Conservation (phyloP, 2,888 invertebrate genomes). For the Listrodromus nycthemerus region DNA sequence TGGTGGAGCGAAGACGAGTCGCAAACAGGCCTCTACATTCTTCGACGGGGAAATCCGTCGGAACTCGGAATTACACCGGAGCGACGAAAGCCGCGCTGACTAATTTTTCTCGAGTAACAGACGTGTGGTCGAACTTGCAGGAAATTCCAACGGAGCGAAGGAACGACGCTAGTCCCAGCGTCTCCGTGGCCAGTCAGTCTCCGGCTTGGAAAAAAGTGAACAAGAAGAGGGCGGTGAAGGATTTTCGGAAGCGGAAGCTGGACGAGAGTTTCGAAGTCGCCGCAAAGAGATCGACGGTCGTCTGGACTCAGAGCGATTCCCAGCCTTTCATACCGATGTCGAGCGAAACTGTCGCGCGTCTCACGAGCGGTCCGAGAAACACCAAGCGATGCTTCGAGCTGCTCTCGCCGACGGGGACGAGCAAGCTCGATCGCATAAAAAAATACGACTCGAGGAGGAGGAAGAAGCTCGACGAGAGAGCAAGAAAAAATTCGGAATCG, state of each 20-base stretch:
- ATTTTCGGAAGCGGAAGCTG: slow-evolving; percentile 37
- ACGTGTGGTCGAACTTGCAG: slow-evolving; percentile 63
- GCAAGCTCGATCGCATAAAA: slow-evolving; percentile 70
- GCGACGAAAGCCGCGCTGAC: not conserved
- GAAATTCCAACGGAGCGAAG: not conserved
- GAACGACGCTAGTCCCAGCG: not conserved
- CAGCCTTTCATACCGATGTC: slow-evolving; percentile 70
- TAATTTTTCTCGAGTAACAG: slow-evolving; percentile 56
- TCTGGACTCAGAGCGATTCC: slow-evolving; percentile 70
- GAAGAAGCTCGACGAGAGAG: slow-evolving; percentile 22
- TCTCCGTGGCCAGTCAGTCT: slow-evolving; percentile 41
- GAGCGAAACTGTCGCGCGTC: slow-evolving; percentile 57
- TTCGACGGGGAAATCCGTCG: slow-evolving; percentile 26
- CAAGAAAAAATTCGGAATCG: slow-evolving; percentile 23
- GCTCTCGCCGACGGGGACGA: slow-evolving; percentile 33
- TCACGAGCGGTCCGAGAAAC: not conserved
- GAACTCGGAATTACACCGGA: slow-evolving; percentile 12
- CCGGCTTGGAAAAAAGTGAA: slow-evolving; percentile 26
- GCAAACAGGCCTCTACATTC: not conserved
- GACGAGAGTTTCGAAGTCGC: slow-evolving; percentile 17
- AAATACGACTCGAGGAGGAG: slow-evolving; percentile 68
- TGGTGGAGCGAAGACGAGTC: no score
- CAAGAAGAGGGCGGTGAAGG: slow-evolving; percentile 23
- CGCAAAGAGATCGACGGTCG: slow-evolving; percentile 26
- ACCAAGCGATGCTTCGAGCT: slow-evolving; percentile 23